A percentile compares a stretch with the other conserved stretches of the same genome.
Evolutionary conservation across 2,113 vertebrate genomes (phyloP).

Genomic region (Campylomormyrus tamandua): DNA sequence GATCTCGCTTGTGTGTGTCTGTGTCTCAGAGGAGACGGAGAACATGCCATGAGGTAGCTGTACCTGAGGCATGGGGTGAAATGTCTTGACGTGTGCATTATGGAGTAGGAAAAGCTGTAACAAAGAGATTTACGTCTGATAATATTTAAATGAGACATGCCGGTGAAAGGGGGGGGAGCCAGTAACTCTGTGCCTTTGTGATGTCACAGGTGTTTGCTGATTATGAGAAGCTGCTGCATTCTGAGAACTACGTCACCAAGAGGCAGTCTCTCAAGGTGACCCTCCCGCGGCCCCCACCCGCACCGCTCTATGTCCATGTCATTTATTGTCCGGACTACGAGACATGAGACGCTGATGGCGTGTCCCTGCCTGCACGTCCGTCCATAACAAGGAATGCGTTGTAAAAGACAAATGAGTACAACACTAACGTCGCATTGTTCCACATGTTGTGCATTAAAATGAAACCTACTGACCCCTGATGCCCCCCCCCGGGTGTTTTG

Average conservation of each 20-base stretch:
- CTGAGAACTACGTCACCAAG: slow-evolving; percentile 97
- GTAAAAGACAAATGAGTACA: not conserved
- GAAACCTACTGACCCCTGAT: not conserved
- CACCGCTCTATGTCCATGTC: not conserved
- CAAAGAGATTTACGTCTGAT: not conserved
- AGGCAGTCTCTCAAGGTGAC: slow-evolving; percentile 93
- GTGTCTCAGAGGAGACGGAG: not conserved
- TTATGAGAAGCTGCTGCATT: slow-evolving; percentile 94
- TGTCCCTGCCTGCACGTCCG: not conserved
- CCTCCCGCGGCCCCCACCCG: not conserved
- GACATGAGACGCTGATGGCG: not conserved
- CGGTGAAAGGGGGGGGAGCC: not conserved
- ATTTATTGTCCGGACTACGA: not conserved
- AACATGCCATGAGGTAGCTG: not conserved
- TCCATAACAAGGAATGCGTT: not conserved
- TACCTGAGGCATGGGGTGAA: not conserved
- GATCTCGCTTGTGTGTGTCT: not conserved
- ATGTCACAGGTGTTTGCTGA: slow-evolving; percentile 81
- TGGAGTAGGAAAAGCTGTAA: not conserved
- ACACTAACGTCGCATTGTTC: not conserved
- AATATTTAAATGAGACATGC: not conserved
- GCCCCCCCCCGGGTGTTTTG: not conserved
- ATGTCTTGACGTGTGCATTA: not conserved
- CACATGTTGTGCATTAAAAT: not conserved
- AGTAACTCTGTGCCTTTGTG: not conserved